These are phyloP conservation scores for Promerops cafer DNA, from an alignment of 2,113 vertebrate species.

Conservation along the genomic window DNA sequence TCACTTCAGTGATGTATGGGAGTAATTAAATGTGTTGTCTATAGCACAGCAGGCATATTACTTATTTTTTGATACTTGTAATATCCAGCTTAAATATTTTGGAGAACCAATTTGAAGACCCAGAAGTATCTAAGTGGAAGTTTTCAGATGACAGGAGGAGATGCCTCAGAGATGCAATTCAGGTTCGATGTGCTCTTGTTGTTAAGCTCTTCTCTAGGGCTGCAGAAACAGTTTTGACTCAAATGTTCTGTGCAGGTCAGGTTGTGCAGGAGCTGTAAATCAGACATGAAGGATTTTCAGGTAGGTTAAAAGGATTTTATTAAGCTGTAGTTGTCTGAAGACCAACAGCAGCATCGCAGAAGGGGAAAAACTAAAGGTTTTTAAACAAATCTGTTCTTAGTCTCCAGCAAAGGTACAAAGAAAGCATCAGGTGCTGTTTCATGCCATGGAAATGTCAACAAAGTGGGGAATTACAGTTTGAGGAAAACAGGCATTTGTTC, in stretches of 20 bases:
- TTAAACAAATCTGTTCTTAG: background rate
- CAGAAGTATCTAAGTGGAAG: background rate
- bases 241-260: background rate
- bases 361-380: background rate
- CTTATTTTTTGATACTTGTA: background rate
- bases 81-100: background rate
- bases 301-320: background rate
- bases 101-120: background rate
- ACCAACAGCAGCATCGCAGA: background rate
- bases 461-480: background rate
- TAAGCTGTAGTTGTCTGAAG: background rate
- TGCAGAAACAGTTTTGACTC: background rate
- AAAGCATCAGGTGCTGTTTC: background rate
- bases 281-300: background rate
- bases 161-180: background rate
- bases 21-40: background rate
- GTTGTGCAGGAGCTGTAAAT: background rate
- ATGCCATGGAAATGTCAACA: background rate
- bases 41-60: background rate
- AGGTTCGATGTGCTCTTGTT: background rate
- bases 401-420: background rate
- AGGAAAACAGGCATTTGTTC: background rate
- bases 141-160: background rate
- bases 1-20: background rate
- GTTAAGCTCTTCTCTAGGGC: background rate